phyloP scores from a whole-genome alignment of 2,113 vertebrate genomes.

The Caracal caracal region DNA sequence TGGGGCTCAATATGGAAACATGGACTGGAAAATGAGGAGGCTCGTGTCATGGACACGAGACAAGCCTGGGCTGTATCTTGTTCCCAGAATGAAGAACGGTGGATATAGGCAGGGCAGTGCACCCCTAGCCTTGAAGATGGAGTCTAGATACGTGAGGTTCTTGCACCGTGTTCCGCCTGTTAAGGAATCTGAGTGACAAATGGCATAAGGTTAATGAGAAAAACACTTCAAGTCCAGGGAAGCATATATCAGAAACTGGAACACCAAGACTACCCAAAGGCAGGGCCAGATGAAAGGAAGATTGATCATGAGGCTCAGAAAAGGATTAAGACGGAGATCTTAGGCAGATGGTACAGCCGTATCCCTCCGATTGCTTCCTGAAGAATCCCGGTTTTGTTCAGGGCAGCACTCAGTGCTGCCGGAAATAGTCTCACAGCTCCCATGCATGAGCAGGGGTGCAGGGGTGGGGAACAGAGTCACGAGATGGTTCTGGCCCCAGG shows the following conservation, averaged over 20 bases:
- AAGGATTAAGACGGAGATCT: background rate
- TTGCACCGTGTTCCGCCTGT: background rate
- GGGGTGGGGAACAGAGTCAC: background rate
- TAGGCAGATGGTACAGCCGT: no score
- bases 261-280: background rate
- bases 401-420: background rate
- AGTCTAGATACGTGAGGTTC: background rate
- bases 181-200: background rate
- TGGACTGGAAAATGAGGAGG: background rate
- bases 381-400: background rate
- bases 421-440: background rate
- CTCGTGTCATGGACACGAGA: rapidly evolving
- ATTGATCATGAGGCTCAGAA: background rate
- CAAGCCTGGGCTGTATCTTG: background rate
- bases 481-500: background rate
- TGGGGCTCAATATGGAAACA: background rate
- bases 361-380: background rate
- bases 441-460: background rate
- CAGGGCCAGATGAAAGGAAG: background rate
- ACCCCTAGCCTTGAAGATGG: background rate
- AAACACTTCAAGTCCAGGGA: background rate
- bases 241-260: background rate
- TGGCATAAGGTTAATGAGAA: background rate
- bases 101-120: rapidly evolving
- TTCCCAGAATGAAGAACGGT: background rate